Evolutionary conservation across 2,797 vertebrate species (phyloP).

Genomic region (Hemibagrus guttatus): DNA sequence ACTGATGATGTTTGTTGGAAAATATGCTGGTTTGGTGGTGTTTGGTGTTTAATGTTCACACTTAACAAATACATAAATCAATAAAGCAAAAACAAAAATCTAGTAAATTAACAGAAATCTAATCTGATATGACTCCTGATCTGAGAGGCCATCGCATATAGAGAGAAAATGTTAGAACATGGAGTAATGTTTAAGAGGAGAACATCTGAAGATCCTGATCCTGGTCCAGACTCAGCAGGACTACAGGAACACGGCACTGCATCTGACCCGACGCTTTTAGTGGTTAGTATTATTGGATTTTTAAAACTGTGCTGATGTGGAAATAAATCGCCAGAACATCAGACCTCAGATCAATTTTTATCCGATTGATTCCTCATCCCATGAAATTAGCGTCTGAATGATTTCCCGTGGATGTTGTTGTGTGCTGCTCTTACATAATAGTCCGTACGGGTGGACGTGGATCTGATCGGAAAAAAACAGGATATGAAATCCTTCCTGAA

Average conservation of each 20-base stretch:
- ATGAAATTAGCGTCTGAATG: neutral
- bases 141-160: neutral
- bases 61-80: no score
- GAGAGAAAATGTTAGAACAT: neutral
- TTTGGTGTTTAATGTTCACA: no score
- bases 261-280: neutral
- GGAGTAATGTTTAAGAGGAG: neutral
- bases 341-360: neutral
- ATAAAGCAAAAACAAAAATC: neutral
- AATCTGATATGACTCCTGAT: neutral
- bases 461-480: slow-evolving; percentile 5
- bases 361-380: neutral
- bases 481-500: slow-evolving; percentile 14
- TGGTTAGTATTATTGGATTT: neutral
- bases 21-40: neutral
- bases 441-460: neutral
- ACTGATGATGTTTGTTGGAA: no score
- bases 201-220: neutral
- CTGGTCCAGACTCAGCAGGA: neutral
- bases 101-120: neutral
- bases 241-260: neutral
- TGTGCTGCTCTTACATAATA: neutral
- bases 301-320: neutral
- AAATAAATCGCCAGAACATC: neutral
- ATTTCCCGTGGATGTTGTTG: neutral